These are phyloP conservation scores for Chelidonichthys spinosus DNA, from an alignment of 2,797 vertebrate species.

Conservation along the genomic window DNA sequence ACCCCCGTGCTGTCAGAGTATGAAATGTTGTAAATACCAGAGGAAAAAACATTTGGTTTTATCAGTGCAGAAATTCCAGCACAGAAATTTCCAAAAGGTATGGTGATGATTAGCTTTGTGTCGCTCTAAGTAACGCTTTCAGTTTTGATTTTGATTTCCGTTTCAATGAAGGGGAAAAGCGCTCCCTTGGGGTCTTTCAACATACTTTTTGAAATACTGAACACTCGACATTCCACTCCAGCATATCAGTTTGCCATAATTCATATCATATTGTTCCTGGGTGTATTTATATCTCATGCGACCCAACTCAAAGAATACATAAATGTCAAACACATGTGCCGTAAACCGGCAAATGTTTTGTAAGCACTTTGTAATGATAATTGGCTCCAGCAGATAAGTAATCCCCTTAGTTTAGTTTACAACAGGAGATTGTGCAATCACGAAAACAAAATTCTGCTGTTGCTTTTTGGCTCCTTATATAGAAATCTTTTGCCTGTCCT, in stretches of 20 bases:
- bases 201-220: constrained; percentile 11
- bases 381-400: constrained; percentile 71
- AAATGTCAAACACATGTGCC: constrained; percentile 77
- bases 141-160: constrained; percentile 59
- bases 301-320: constrained; percentile 59
- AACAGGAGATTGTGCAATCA: constrained; percentile 78
- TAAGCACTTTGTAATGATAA: constrained; percentile 78
- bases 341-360: constrained; percentile 73
- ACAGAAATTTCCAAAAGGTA: constrained; percentile 13
- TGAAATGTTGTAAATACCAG: constrained; percentile 49
- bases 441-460: constrained; percentile 57
- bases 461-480: constrained; percentile 77
- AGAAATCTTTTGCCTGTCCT: constrained; percentile 65
- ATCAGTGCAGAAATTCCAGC: constrained; percentile 36
- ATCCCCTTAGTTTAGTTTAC: constrained; percentile 66
- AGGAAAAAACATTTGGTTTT: constrained; percentile 14
- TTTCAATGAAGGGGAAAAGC: constrained; percentile 42
- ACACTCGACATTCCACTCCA: constrained; percentile 42
- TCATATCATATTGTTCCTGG: constrained; percentile 36
- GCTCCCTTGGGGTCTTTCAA: neutral
- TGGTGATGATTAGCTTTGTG: neutral
- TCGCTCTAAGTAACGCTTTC: constrained; percentile 26
- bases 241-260: constrained; percentile 23
- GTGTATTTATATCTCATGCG: constrained; percentile 71
- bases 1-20: neutral